These are phyloP conservation scores for Ceratina australensis DNA, from an alignment of 1,140 invertebrate genomes.

Conservation along the genomic window DNA sequence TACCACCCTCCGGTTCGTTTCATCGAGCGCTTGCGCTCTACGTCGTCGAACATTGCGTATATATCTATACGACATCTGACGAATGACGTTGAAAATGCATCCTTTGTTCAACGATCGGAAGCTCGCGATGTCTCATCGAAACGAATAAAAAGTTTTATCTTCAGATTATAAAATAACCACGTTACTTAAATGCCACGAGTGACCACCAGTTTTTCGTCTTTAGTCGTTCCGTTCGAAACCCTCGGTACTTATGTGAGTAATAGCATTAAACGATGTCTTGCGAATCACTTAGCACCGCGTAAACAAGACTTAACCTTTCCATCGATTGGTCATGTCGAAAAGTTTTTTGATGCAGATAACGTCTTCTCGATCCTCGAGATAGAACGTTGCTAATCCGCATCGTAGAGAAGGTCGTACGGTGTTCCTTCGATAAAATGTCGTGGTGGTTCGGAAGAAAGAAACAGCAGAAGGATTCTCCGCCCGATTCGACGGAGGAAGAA, in stretches of 20 bases:
- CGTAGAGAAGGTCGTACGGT: not conserved
- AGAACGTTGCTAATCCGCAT: not conserved
- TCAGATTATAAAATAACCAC: not conserved
- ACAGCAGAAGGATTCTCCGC: constrained; percentile 70
- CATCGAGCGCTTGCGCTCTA: constrained; percentile 2
- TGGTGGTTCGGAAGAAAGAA: constrained; percentile 79
- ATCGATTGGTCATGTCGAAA: not conserved
- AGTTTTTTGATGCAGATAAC: constrained; percentile 4
- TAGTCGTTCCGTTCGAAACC: not conserved
- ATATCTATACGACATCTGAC: constrained; percentile 22
- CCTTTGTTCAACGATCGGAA: too few species aligned
- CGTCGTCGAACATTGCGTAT: not conserved
- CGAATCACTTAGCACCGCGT: not conserved
- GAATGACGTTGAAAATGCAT: not conserved
- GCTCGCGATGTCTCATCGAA: too few species aligned
- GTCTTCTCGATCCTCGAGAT: not conserved
- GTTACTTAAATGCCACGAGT: too few species aligned
- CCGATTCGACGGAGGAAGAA: constrained; percentile 65
- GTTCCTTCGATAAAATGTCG: constrained; percentile 71
- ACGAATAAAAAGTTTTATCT: not conserved
- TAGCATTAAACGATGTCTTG: not conserved
- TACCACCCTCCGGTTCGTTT: not conserved
- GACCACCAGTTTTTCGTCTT: not conserved
- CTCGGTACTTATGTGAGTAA: constrained; percentile 37
- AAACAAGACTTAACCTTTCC: not conserved